Conservation (phyloP, 2,113 vertebrate species). For the Picathartes gymnocephalus region DNA sequence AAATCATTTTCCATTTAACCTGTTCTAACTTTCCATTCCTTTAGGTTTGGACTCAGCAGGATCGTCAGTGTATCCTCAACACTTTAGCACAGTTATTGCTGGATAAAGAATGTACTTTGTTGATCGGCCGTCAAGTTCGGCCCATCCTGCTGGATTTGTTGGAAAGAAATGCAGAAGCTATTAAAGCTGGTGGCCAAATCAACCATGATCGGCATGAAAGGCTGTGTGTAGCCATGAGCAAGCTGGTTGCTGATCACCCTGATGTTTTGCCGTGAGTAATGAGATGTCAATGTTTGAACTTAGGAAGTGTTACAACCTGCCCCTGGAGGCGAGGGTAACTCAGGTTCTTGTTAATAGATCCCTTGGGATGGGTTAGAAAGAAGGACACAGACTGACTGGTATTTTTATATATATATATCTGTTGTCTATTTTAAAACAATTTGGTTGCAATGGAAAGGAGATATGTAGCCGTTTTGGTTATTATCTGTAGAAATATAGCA, state of each 20-base stretch:
- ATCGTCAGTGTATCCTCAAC: constrained; percentile 86
- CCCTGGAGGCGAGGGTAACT: no score
- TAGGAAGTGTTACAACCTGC: background rate
- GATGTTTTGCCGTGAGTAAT: constrained; percentile 88
- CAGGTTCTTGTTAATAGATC: background rate
- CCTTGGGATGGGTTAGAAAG: background rate
- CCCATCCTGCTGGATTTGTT: constrained; percentile 89
- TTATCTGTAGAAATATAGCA: background rate
- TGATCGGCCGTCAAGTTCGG: constrained; percentile 85
- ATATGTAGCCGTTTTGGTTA: background rate
- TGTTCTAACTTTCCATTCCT: background rate
- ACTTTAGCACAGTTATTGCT: constrained; percentile 82
- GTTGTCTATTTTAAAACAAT: background rate
- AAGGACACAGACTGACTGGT: background rate
- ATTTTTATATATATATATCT: no score
- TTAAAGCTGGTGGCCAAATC: constrained; percentile 79
- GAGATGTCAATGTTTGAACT: background rate
- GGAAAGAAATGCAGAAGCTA: constrained; percentile 86
- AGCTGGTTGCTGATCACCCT: constrained; percentile 82
- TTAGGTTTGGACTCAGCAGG: constrained; percentile 89
- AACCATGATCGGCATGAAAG: constrained; percentile 94
- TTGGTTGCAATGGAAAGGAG: background rate
- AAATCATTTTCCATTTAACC: background rate
- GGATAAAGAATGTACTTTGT: constrained; percentile 88
- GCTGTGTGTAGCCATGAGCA: constrained; percentile 94